Percentiles rank a stretch among this genome's conserved stretches.
phyloP scores from a whole-genome alignment of 2,113 vertebrate species.

The Mohoua ochrocephala region DNA sequence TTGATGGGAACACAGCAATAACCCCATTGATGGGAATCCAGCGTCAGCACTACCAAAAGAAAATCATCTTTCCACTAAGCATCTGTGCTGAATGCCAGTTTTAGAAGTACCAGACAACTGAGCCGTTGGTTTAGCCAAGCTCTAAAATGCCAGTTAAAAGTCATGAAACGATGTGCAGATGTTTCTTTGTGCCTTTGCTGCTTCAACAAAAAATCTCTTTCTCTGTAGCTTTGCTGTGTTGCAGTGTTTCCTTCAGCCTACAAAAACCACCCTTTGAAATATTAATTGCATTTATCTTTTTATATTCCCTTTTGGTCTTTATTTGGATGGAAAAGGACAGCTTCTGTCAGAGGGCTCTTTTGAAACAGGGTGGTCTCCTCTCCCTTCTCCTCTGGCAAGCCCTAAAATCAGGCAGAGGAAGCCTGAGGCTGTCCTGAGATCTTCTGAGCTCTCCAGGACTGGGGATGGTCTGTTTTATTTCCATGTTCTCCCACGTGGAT shows the following conservation, averaged over 20 bases:
- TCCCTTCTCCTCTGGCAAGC: neutral
- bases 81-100: constrained; percentile 26
- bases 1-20: neutral
- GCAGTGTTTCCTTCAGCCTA: neutral
- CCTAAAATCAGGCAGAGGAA: neutral
- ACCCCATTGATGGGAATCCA: neutral
- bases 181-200: constrained; percentile 17
- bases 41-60: neutral
- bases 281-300: neutral
- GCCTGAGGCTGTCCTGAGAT: neutral
- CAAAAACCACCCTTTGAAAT: neutral
- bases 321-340: neutral
- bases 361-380: neutral
- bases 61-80: constrained; percentile 25
- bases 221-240: neutral
- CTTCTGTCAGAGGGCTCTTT: neutral
- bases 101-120: neutral
- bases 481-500: neutral
- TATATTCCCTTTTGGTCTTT: neutral
- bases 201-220: neutral
- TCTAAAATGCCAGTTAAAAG: constrained; percentile 10
- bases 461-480: neutral
- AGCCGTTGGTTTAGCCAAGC: neutral
- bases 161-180: neutral
- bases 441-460: neutral